Percentiles rank a stretch among this genome's conserved stretches.
These are phyloP conservation scores for Cactoblastis cactorum DNA, from an alignment of 2,888 invertebrate genomes.

Conservation along the genomic window DNA sequence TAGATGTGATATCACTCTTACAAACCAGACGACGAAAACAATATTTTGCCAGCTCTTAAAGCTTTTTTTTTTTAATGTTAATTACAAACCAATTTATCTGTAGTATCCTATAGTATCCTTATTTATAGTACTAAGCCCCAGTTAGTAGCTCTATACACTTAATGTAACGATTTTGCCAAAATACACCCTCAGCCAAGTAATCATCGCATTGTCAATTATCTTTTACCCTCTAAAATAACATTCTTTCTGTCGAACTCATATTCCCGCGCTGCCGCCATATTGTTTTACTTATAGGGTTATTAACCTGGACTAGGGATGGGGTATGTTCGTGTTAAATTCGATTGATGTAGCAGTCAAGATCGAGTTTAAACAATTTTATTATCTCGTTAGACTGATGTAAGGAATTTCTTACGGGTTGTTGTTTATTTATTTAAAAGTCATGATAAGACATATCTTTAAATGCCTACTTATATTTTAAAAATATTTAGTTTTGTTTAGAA, in stretches of 20 bases:
- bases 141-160: too few species aligned
- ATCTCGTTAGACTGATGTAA: conserved; percentile 2
- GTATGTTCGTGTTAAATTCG: conserved; percentile 18
- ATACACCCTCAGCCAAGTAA: background rate
- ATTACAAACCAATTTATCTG: too few species aligned
- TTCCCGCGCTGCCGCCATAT: conserved; percentile 60
- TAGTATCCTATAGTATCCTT: too few species aligned
- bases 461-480: too few species aligned
- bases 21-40: too few species aligned
- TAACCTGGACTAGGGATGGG: conserved; percentile 53
- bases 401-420: background rate
- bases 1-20: too few species aligned
- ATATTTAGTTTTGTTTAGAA: too few species aligned
- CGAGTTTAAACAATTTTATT: background rate
- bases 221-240: conserved; percentile 13
- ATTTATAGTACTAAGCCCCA: too few species aligned
- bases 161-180: background rate
- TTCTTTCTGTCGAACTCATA: conserved; percentile 39
- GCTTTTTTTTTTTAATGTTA: too few species aligned
- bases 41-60: too few species aligned
- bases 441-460: too few species aligned
- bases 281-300: conserved; percentile 71
- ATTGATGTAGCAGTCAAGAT: conserved; percentile 13
- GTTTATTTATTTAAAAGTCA: background rate
- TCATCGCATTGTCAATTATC: background rate